A percentile compares a stretch with the other conserved stretches of the same genome.
Conservation (phyloP, 1,140 invertebrate species). For the Phymastichus coffea region DNA sequence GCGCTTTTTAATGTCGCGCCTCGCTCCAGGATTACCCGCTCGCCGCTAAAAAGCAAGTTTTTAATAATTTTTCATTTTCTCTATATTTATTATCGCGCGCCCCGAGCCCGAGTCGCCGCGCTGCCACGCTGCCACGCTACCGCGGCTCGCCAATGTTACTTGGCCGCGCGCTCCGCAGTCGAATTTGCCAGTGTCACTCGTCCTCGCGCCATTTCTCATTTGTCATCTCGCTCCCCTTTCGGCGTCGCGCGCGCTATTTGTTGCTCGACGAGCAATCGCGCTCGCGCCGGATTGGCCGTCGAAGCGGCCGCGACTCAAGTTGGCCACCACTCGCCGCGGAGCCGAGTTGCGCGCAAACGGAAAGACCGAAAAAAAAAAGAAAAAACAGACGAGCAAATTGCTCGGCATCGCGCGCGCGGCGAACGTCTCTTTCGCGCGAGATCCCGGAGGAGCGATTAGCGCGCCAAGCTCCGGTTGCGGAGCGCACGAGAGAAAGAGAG, state of each 20-base stretch:
- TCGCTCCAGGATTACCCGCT: slow-evolving; percentile 40
- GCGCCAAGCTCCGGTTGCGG: neutral
- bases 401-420: neutral
- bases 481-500: neutral
- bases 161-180: slow-evolving; percentile 3
- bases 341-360: too few relatives aligned
- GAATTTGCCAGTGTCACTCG: slow-evolving; percentile 49
- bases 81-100: slow-evolving; percentile 57
- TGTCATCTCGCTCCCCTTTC: slow-evolving; percentile 30
- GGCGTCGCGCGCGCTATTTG: slow-evolving; percentile 6
- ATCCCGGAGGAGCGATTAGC: slow-evolving; percentile 28
- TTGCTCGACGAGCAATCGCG: neutral
- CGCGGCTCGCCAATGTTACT: neutral
- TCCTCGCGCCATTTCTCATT: slow-evolving; percentile 50
- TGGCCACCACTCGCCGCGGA: neutral
- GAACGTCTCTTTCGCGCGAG: slow-evolving; percentile 20
- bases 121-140: neutral
- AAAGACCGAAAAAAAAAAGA: neutral
- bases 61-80: slow-evolving; percentile 61
- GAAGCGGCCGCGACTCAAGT: too few relatives aligned
- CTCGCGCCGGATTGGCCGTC: slow-evolving; percentile 27
- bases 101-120: neutral
- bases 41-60: slow-evolving; percentile 57
- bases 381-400: neutral
- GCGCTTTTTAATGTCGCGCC: slow-evolving; percentile 54